A percentile compares a stretch with the other conserved stretches of the same genome.
Conservation (phyloP, 2,797 vertebrate genomes). For the Rhinoraja longicauda region DNA sequence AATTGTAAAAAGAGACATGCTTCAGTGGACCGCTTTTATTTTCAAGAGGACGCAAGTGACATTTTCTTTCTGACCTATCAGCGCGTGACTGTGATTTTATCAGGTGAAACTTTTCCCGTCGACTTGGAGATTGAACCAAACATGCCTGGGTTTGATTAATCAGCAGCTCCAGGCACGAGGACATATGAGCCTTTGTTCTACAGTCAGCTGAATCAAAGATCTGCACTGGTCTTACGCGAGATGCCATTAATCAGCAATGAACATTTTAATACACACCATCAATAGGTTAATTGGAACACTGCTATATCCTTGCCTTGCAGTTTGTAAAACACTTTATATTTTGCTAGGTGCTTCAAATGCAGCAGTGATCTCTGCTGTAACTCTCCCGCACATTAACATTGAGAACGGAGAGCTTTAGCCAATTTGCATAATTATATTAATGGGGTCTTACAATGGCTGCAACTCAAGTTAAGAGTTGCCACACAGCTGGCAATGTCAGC, state of each 20-base stretch:
- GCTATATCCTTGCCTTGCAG: conserved; percentile 22
- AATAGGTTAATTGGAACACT: conserved; percentile 34
- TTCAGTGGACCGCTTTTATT: not conserved
- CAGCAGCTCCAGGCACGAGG: not conserved
- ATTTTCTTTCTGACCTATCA: not conserved
- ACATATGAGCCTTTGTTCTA: not conserved
- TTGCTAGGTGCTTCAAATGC: conserved; percentile 20
- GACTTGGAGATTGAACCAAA: not conserved
- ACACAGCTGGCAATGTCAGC: not conserved
- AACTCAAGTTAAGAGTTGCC: not conserved
- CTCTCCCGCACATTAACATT: conserved; percentile 12
- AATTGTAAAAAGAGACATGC: no score
- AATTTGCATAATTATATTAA: conserved; percentile 32
- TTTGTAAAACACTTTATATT: conserved; percentile 35
- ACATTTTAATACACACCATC: conserved; percentile 31
- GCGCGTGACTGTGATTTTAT: not conserved
- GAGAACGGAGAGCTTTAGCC: conserved; percentile 7
- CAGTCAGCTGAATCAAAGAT: conserved; percentile 21
- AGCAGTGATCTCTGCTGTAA: conserved; percentile 26
- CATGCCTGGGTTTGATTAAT: not conserved
- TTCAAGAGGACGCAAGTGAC: not conserved
- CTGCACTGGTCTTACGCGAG: not conserved
- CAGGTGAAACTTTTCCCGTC: not conserved
- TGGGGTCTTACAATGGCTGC: not conserved
- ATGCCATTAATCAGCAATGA: conserved; percentile 11